These are phyloP conservation scores for Macquaria ambigua DNA, from an alignment of 2,113 vertebrate species.

Conservation along the genomic window DNA sequence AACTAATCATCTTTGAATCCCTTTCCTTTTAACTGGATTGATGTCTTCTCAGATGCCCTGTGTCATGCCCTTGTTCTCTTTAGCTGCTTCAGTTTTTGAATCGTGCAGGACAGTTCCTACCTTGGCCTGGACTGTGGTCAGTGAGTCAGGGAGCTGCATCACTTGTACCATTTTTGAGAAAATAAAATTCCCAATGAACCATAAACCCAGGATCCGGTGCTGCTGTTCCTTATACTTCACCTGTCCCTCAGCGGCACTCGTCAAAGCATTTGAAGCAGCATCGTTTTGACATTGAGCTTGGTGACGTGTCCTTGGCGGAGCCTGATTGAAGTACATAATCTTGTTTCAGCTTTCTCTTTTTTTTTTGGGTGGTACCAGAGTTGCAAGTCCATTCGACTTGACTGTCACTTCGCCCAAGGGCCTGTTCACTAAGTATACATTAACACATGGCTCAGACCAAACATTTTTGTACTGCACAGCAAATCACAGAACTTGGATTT, in stretches of 20 bases:
- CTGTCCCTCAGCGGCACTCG: conserved; percentile 54
- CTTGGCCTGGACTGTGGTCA: conserved; percentile 8
- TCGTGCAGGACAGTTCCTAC: conserved; percentile 16
- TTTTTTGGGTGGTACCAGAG: conserved; percentile 23
- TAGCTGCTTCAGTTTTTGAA: conserved; percentile 34
- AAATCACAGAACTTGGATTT: conserved; percentile 2
- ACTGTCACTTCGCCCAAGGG: conserved; percentile 21
- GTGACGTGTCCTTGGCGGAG: conserved; percentile 64
- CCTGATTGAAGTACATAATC: conserved; percentile 75
- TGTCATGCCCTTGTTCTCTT: conserved; percentile 41
- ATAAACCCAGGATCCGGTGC: conserved; percentile 24
- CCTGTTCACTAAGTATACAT: conserved; percentile 2
- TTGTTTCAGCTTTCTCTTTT: conserved; percentile 47
- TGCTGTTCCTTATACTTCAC: conserved; percentile 51
- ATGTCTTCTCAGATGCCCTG: conserved; percentile 37
- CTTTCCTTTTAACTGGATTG: conserved; percentile 50
- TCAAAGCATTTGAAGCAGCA: conserved; percentile 55
- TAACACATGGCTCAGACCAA: not conserved
- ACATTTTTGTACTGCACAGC: conserved; percentile 20
- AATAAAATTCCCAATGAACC: not conserved
- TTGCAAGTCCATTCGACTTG: conserved; percentile 39
- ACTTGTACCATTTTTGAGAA: conserved; percentile 14
- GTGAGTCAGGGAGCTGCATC: conserved; percentile 31
- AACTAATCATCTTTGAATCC: conserved; percentile 54
- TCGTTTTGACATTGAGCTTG: conserved; percentile 65